These are phyloP conservation scores for Procapra przewalskii DNA, from an alignment of 2,113 vertebrate species.

Conservation along the genomic window DNA sequence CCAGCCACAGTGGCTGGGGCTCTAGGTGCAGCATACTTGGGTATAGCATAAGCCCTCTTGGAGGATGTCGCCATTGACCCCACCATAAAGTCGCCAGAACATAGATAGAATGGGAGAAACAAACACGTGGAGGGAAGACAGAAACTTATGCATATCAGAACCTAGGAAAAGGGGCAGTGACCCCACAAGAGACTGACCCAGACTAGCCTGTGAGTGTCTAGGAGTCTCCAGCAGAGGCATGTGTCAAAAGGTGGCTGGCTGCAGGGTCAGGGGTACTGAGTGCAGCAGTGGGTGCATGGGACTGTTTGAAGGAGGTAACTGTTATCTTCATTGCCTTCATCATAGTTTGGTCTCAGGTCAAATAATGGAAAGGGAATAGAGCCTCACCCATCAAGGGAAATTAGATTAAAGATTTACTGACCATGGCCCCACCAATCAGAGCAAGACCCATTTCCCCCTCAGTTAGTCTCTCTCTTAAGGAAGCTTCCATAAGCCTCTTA, in stretches of 20 bases:
- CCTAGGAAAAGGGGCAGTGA: not conserved
- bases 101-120: not conserved
- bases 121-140: not conserved
- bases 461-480: not conserved
- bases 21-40: not conserved
- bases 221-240: not conserved
- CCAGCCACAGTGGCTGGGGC: not conserved
- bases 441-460: not conserved
- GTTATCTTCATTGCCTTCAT: not conserved
- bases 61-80: not conserved
- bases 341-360: not conserved
- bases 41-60: not conserved
- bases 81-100: not conserved
- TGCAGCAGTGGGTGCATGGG: not conserved
- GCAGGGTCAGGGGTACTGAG: not conserved
- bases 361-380: not conserved
- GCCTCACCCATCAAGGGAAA: not conserved
- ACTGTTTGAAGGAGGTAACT: not conserved
- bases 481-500: not conserved
- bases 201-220: not conserved
- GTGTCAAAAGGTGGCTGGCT: not conserved
- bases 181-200: not conserved
- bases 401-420: not conserved
- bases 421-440: not conserved
- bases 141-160: not conserved